Evolutionary conservation across 2,888 invertebrate genomes (phyloP), one percentile per base, ranked within the genome.

Genomic region (Pediacus dermestoides): DNA sequence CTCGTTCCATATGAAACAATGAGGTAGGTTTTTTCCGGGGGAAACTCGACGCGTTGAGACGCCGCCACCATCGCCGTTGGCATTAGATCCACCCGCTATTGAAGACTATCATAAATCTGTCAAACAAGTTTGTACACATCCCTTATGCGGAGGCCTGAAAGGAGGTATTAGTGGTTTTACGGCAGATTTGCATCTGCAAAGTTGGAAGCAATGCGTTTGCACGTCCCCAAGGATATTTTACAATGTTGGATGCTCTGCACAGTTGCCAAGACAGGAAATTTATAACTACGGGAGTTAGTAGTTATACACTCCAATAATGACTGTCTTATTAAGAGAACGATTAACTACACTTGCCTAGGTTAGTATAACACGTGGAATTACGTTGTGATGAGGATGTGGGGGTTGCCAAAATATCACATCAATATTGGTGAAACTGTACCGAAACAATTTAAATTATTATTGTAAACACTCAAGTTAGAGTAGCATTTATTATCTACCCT

Each of bases 111-210:
- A 64, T 63, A 64, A 64, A 64, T 62, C 61, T 63, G 60, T 60
- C 64, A 56, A 37, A 44, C 37, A 53, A 58, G 52, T 60, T 60
- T 61, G 58, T 60, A 50, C 52, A 55, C 53, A 53, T 55, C 54
- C 58, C 57, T 51, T 50, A 52, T 55, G n/a, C n/a, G 55, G 55
- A 56, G 53, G 50, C 53, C 53, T 56, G 57, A 58, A 58, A 63
- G 53, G 57, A 39, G 50, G 63, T 60, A 63, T 65, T 63, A 64
- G 63, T 56, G 60, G 63, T 63, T 63, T 62, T 58, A 64, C 62
- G 60, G 60, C 59, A 63, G 62, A 64, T 64, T 64, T 65, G 61
- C 65, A 64, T 64, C 53, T 56, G 58, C 58, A 52, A 64, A 64
- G 55, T 65, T 61, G 60, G 55, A 50, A 53, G 60, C 58, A 60